Evolutionary conservation across 2,113 vertebrate species (phyloP), one percentile per base, ranked within the genome.

Genomic region (Urocynchramus pylzowi): DNA sequence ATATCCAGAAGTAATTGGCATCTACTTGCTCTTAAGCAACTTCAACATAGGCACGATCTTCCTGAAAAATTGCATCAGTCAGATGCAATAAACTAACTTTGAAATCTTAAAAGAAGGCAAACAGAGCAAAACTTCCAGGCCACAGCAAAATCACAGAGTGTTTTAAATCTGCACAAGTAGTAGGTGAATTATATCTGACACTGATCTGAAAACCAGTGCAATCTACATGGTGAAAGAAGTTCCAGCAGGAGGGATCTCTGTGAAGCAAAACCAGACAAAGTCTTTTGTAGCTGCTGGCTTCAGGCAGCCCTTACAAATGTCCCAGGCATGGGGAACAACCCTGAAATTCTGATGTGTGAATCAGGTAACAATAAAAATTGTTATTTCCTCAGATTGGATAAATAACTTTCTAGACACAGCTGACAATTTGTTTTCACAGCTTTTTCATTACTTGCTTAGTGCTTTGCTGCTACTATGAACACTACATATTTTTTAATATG

Each of bases 371-470:
- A 80, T 31, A 90, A 90, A 76, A 93, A 79, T 21, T 50, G 52
- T 61, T 84, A 68, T 85, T 96, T 88, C 41, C 69, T 96, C 57
- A 67, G 74, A 90, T 3, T 59, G n/a, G 80, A 85, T 63, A 96
- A 94, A 75, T 89, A 97, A 91, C 75, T 95, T 93, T 90, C 57
- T 50, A 91, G 81, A 93, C 15, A 6, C 53, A 86, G 81, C 10
- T 92, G 93, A 94, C 94, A 96, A 95, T 35, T 21, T 93, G 60
- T 86, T 95, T 93, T 84, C 89, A 91, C 83, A 96, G 81, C 37
- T 91, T 35, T 16, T 79, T 89, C 77, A 56, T 73, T 87, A 79
- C 76, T 81, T 76, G 10, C 44, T 89, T 61, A 84, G 68, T 86
- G 42, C 45, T 86, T 77, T 90, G 50, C 30, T 84, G 50, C 39